phyloP scores from a whole-genome alignment of 1,140 invertebrate genomes.

The Drosophila repletoides region DNA sequence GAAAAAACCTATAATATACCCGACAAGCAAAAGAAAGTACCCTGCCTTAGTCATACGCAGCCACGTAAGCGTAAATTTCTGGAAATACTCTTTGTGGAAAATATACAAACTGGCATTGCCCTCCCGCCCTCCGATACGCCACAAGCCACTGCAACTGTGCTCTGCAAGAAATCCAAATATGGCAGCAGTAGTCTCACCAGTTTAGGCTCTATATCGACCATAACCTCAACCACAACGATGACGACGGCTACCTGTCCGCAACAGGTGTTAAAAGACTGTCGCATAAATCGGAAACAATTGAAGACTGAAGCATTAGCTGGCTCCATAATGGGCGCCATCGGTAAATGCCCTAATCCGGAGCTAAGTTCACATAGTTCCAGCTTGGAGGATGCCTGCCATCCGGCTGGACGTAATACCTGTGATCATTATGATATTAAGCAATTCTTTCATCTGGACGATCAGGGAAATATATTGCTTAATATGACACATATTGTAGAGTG shows the following conservation, averaged over 20 bases:
- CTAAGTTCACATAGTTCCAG: not conserved
- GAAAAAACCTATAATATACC: constrained; percentile 28
- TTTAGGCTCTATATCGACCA: constrained; percentile 5
- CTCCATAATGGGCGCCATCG: constrained; percentile 79
- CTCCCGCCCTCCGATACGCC: constrained; percentile 12
- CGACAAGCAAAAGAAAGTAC: not conserved
- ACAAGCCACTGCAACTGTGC: too few species aligned
- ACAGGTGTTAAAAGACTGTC: constrained; percentile 75
- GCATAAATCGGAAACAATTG: constrained; percentile 73
- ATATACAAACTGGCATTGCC: constrained; percentile 62
- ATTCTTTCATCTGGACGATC: constrained; percentile 79
- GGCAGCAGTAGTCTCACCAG: constrained; percentile 41
- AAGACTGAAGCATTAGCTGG: constrained; percentile 79
- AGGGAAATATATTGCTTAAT: constrained; percentile 79
- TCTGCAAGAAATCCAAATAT: constrained; percentile 52
- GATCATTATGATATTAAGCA: constrained; percentile 81
- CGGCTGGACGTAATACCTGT: constrained; percentile 63
- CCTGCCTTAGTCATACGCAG: not conserved
- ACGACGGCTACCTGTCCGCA: constrained; percentile 53
- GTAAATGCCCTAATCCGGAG: constrained; percentile 60
- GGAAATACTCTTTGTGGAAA: constrained; percentile 61
- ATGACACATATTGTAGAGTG: constrained; percentile 74
- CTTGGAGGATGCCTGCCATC: constrained; percentile 55
- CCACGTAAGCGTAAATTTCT: constrained; percentile 58
- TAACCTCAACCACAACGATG: not conserved